Evolutionary conservation across 1,140 invertebrate genomes (phyloP).

Genomic region (Leptopilina boulardi): DNA sequence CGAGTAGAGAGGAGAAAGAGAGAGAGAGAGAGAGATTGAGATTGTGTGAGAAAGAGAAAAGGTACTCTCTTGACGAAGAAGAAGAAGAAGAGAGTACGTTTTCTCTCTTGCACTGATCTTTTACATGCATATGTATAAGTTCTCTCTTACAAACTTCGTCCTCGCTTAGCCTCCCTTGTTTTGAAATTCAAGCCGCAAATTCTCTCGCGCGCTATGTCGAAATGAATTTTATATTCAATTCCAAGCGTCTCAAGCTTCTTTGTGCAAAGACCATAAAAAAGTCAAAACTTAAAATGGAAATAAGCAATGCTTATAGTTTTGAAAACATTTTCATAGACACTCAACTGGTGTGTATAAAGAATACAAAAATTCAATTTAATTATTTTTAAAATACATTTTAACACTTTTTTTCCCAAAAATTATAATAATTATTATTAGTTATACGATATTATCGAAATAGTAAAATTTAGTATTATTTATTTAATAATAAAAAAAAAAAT

Average conservation of each 20-base stretch:
- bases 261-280: slow-evolving; percentile 9
- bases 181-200: slow-evolving; percentile 32
- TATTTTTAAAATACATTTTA: no score
- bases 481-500: no score
- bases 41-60: background rate
- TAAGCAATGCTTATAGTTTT: slow-evolving; percentile 12
- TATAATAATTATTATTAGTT: no score
- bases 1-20: slow-evolving; percentile 37
- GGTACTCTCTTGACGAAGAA: background rate
- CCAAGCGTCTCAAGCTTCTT: slow-evolving; percentile 11
- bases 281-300: slow-evolving; percentile 14
- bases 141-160: slow-evolving; percentile 29
- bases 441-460: no score
- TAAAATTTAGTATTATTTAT: no score
- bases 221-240: slow-evolving; percentile 33
- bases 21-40: no score
- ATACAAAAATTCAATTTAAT: background rate
- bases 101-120: slow-evolving; percentile 32
- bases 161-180: slow-evolving; percentile 27
- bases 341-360: background rate
- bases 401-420: no score
- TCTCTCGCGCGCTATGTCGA: slow-evolving; percentile 14
- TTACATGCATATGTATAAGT: slow-evolving; percentile 33
- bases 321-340: background rate
- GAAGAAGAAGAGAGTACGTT: no score